A percentile compares a stretch with the other conserved stretches of the same genome.
Conservation (phyloP, 2,888 invertebrate genomes). For the Apamea anceps region DNA sequence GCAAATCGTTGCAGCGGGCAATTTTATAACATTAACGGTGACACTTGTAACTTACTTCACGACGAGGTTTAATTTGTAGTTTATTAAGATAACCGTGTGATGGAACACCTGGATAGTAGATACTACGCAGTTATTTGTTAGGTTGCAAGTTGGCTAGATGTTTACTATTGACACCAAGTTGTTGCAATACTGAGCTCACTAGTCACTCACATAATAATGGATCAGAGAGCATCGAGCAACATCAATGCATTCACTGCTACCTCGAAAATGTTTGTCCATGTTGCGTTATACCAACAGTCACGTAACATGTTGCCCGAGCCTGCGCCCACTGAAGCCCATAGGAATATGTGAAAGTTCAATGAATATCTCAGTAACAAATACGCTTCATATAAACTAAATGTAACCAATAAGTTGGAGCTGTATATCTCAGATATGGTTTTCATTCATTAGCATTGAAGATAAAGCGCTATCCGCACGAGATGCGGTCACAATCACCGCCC, state of each 20-base stretch:
- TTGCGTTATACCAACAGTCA: neutral
- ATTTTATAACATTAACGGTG: slow-evolving; percentile 30
- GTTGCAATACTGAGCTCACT: neutral
- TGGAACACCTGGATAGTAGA: neutral
- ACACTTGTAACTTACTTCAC: slow-evolving; percentile 11
- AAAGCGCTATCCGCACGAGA: slow-evolving; percentile 22
- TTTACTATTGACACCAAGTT: neutral
- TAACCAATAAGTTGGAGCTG: slow-evolving; percentile 27
- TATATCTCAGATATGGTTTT: slow-evolving; percentile 42
- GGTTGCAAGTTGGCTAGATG: neutral
- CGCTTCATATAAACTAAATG: slow-evolving; percentile 30
- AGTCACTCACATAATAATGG: neutral
- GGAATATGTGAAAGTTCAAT: slow-evolving; percentile 23
- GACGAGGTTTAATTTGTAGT: slow-evolving; percentile 15
- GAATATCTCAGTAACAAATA: slow-evolving; percentile 25
- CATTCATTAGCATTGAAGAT: slow-evolving; percentile 43
- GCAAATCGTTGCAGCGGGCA: slow-evolving; percentile 28
- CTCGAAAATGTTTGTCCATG: neutral
- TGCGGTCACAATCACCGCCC: slow-evolving; percentile 34
- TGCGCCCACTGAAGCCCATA: neutral
- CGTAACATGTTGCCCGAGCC: neutral
- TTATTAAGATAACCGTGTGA: slow-evolving; percentile 27
- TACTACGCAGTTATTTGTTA: neutral
- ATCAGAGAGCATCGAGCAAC: neutral
- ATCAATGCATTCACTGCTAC: neutral